Base-by-base conservation (phyloP, 2,113 vertebrate genomes). In the Pteropus alecto region DNA sequence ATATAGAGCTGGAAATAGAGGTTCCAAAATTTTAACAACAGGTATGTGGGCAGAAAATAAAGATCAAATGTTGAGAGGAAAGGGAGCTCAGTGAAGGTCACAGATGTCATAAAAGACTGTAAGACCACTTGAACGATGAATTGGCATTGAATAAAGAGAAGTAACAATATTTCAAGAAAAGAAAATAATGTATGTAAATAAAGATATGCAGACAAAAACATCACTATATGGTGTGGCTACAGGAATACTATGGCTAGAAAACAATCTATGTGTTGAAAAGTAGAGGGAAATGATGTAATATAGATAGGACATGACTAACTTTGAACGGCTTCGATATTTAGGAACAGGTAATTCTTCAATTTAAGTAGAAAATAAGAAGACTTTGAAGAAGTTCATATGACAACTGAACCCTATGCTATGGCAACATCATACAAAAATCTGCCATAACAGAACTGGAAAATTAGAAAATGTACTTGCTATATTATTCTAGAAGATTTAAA, bases 301-400 rank as follows among this genome's bases (percentile, higher is more conserved):
- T 22, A 81, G 60, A 86, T 24, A 97, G n/a, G 46, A 82, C 51
- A 76, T 71, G 30, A 19, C 33, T 81, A 93, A 73, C 46, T 94
- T 51, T 87, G 76, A 94, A 88, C n/a, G 77, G 9, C 33, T 78
- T 24, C 65, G 11, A 77, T 92, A 83, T 77, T 87, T 74, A 77
- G 35, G 21, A 76, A 87, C 26, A 83, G 30, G 22, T 84, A 67
- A 86, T 54, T 92, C 12, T 54, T 92, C 12, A 78, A 88, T 78
- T 78, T 73, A 71, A 94, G 24, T 22, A 71, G 33, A 19, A 91
- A 87, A 83, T 21, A 60, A 33, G 35, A 93, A 90, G 41, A 82
- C 4, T 30, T 3, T 94, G 41, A 93, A 95, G 68, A 86, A 43
- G 58, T 68, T 82, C 88, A 33, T 38, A 96, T 89, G 63, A 95